Conservation (phyloP, 2,797 vertebrate species). For the Manis pentadactyla region DNA sequence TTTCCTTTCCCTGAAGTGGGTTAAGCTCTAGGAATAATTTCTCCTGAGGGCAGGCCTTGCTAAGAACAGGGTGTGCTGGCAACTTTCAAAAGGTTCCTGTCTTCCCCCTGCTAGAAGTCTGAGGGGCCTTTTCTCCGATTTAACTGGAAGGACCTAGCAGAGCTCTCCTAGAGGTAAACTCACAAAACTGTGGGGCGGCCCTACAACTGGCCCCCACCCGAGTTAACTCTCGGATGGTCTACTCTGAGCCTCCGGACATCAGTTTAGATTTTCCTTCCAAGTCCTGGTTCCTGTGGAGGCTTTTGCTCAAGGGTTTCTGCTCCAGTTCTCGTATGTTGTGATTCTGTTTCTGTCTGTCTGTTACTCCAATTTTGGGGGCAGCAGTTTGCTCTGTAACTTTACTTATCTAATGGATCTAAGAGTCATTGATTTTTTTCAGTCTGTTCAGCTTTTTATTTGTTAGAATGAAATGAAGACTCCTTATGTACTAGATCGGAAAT, state of each 20-base stretch:
- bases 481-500: not conserved
- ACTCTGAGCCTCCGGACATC: not conserved
- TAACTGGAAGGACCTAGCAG: not conserved
- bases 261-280: not conserved
- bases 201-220: too few relatives aligned
- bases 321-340: not conserved
- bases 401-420: not conserved
- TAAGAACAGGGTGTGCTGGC: not conserved
- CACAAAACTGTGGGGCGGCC: not conserved
- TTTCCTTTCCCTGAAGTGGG: not conserved
- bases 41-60: not conserved
- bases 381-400: not conserved
- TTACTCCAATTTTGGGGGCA: not conserved
- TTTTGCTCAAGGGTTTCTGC: not conserved
- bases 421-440: not conserved
- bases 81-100: not conserved
- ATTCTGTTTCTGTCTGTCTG: not conserved
- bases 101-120: not conserved
- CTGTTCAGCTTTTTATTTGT: constrained; percentile 23
- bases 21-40: not conserved
- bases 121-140: not conserved
- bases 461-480: not conserved
- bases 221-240: not conserved
- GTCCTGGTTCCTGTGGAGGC: not conserved
- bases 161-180: not conserved